Conservation (phyloP, 2,888 invertebrate species). For the Chloroclystis v-ata region DNA sequence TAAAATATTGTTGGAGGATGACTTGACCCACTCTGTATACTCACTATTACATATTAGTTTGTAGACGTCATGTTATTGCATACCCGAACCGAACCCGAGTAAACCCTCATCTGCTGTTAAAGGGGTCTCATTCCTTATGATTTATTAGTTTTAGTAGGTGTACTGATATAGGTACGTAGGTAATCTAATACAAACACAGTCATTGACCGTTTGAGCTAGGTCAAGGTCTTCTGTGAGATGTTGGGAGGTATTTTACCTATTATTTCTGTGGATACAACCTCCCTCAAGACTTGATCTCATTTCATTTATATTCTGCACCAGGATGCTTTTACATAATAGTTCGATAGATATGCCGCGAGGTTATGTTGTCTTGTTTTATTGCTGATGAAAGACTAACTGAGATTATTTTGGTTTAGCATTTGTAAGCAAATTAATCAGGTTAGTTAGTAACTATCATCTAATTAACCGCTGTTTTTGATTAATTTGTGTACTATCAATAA, state of each 20-base stretch:
- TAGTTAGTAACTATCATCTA: too few species aligned
- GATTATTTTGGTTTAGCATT: neutral
- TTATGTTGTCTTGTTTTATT: conserved; percentile 5
- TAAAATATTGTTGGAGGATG: conserved; percentile 7
- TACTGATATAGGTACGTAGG: neutral
- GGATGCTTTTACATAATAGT: conserved; percentile 11
- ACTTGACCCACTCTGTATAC: neutral
- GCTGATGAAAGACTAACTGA: neutral
- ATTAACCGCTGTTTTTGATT: too few species aligned
- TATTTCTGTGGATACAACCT: too few species aligned
- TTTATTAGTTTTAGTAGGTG: neutral
- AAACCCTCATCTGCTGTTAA: conserved; percentile 2
- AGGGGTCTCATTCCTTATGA: neutral
- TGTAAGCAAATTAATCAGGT: neutral
- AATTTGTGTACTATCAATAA: too few species aligned
- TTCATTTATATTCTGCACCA: conserved; percentile 28
- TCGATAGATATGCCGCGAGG: conserved; percentile 2
- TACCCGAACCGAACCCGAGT: neutral
- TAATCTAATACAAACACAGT: conserved; percentile 19
- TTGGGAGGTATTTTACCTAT: neutral
- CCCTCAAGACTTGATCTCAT: too few species aligned
- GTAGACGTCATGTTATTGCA: conserved; percentile 3
- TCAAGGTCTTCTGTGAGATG: conserved; percentile 33
- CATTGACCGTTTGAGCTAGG: conserved; percentile 36
- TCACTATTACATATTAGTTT: neutral